Base-by-base conservation (phyloP, 2,888 invertebrate species). In the Homarus gammarus region DNA sequence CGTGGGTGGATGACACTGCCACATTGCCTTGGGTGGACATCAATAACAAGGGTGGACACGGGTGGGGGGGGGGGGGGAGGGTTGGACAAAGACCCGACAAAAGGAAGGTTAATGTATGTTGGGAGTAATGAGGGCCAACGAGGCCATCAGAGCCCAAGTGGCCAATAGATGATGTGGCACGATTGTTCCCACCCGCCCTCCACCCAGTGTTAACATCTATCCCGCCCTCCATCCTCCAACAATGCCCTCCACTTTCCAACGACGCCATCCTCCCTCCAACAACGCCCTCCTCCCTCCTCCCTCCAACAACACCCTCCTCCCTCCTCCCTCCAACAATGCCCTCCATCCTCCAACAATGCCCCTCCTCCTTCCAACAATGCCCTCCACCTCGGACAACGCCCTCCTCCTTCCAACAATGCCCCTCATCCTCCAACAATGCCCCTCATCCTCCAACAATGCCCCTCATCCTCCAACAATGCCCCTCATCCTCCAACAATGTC, bases 201-300 rank as follows among this genome's bases (percentile, higher is more conserved):
- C 36, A 44, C 68, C 31, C 64, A 31, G 22, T 36, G 10, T 38
- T 6, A 8, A 38, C 38, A 31, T 44, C 61, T 10, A 2, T 33
- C 31, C 40, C 31, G 31, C 10, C 72, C 49, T n/a, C n/a, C 22
- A 56, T 82, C 70, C 22, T 44, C 68, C 36, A 2, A n/a, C n/a
- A n/a, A 33, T 22, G 38, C 40, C n/a, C 31, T n/a, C 38, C 64
- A 36, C 31, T 15, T n/a, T 64, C 64, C n/a, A n/a, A n/a, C n/a
- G n/a, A n/a, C n/a, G n/a, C 40, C 38, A 64, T 18, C 36, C 22
- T n/a, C 82, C 40, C 68, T 68, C 82, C 40, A 38, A 22, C 40
- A 38, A 18, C 40, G 8, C 36, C 68, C 40, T 38, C 36, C 68
- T 22, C 68, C 6, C 3, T 27, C 18, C 31, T n/a, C 10, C 12